A percentile compares a stretch with the other conserved stretches of the same genome.
These are phyloP conservation scores for Zaprionus capensis DNA, from an alignment of 1,140 invertebrate genomes.

Conservation along the genomic window DNA sequence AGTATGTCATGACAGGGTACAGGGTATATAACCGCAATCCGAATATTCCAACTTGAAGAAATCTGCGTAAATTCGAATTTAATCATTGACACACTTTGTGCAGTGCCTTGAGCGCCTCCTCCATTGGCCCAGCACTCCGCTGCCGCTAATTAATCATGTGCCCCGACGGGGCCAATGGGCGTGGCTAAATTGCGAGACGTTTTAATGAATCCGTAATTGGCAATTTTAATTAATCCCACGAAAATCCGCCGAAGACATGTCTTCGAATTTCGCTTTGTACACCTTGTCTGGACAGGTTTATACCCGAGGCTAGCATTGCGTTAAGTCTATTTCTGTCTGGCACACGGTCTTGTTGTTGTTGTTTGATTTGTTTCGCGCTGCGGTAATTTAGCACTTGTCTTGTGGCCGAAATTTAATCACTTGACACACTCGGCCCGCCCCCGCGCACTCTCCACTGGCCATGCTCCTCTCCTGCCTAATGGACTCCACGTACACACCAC, in stretches of 20 bases:
- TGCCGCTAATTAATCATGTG: conserved; percentile 24
- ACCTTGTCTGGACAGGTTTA: conserved; percentile 11
- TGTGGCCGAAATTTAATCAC: conserved; percentile 70
- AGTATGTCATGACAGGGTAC: too few species aligned
- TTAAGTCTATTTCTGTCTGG: conserved; percentile 12
- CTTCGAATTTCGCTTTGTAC: conserved; percentile 57
- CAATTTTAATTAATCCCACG: conserved; percentile 83
- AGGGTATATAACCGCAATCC: too few species aligned
- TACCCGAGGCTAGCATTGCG: background rate
- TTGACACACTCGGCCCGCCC: conserved; percentile 29
- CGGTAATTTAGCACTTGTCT: conserved; percentile 74
- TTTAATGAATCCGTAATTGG: conserved; percentile 83
- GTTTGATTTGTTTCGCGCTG: conserved; percentile 61
- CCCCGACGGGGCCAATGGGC: conserved; percentile 11
- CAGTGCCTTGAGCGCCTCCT: background rate
- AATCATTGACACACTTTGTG: conserved; percentile 2
- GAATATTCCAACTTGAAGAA: background rate
- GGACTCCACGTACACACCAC: conserved; percentile 23
- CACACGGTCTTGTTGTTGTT: conserved; percentile 14
- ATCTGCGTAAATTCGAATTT: conserved; percentile 26
- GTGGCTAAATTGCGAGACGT: conserved; percentile 58
- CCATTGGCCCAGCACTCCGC: background rate
- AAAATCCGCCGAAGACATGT: conserved; percentile 69
- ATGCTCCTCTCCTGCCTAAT: conserved; percentile 9
- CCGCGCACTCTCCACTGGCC: background rate